Evolutionary conservation across 2,113 vertebrate genomes (phyloP).

Genomic region (Poecile atricapillus): DNA sequence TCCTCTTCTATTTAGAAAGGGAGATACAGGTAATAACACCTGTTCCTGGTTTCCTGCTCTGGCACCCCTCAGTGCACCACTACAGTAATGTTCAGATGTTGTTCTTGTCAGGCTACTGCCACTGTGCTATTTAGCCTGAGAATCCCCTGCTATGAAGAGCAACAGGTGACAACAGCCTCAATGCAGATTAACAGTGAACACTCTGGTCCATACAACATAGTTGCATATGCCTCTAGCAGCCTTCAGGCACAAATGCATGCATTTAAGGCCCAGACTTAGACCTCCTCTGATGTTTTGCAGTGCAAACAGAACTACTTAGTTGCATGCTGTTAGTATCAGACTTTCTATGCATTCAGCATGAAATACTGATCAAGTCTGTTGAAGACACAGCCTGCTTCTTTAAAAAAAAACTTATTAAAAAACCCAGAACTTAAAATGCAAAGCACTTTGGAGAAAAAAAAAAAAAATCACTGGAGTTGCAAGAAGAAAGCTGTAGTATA

Average conservation of each 20-base stretch:
- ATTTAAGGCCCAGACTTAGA: neutral
- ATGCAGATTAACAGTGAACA: neutral
- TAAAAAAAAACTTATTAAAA: neutral
- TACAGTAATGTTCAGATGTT: neutral
- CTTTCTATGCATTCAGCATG: neutral
- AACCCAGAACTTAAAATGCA: neutral
- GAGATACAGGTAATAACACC: neutral
- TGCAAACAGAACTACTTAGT: neutral
- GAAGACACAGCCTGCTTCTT: neutral
- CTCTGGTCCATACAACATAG: neutral
- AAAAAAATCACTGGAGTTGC: neutral
- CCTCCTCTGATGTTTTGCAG: neutral
- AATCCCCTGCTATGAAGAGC: neutral
- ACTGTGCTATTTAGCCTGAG: neutral
- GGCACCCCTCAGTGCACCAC: neutral
- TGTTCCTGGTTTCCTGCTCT: neutral
- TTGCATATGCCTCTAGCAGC: neutral
- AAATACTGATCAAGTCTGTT: neutral
- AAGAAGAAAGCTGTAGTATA: neutral
- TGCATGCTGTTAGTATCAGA: neutral
- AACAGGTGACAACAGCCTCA: neutral
- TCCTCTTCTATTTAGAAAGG: neutral
- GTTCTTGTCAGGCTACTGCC: neutral
- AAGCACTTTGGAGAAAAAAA: neutral
- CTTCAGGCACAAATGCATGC: neutral